Percentiles rank a stretch among this genome's conserved stretches.
Conservation (phyloP, 1,140 invertebrate species). For the Drosophila ficusphila region DNA sequence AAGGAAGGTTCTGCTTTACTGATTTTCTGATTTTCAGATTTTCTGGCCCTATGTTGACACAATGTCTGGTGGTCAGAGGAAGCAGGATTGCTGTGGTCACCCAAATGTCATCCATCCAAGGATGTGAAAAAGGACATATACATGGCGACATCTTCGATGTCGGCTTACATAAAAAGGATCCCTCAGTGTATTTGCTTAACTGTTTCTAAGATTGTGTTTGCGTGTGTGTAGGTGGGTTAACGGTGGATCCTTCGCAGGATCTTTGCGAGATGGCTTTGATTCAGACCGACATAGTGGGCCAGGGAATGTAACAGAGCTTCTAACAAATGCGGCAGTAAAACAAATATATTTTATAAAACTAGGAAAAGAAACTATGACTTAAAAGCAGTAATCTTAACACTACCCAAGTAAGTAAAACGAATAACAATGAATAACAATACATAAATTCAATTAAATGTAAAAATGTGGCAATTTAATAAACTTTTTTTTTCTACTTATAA, state of each 20-base stretch:
- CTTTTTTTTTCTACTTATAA: too few species aligned
- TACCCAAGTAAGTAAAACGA: too few species aligned
- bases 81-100: conserved; percentile 25
- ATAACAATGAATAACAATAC: too few species aligned
- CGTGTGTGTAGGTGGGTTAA: conserved; percentile 14
- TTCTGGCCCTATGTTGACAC: conserved; percentile 29
- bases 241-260: conserved; percentile 12
- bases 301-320: not conserved
- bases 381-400: too few species aligned
- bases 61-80: conserved; percentile 20
- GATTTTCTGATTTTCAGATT: not conserved
- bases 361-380: too few species aligned
- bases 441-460: too few species aligned
- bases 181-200: conserved; percentile 28
- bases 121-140: not conserved
- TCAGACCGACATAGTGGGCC: conserved; percentile 6
- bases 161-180: conserved; percentile 31
- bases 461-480: too few species aligned
- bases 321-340: not conserved
- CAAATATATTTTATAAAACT: not conserved
- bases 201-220: conserved; percentile 5
- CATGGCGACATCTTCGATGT: conserved; percentile 21
- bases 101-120: conserved; percentile 24
- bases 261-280: conserved; percentile 14
- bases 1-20: not conserved